Base-by-base conservation (phyloP, 2,113 vertebrate genomes). In the Taxidea taxus region DNA sequence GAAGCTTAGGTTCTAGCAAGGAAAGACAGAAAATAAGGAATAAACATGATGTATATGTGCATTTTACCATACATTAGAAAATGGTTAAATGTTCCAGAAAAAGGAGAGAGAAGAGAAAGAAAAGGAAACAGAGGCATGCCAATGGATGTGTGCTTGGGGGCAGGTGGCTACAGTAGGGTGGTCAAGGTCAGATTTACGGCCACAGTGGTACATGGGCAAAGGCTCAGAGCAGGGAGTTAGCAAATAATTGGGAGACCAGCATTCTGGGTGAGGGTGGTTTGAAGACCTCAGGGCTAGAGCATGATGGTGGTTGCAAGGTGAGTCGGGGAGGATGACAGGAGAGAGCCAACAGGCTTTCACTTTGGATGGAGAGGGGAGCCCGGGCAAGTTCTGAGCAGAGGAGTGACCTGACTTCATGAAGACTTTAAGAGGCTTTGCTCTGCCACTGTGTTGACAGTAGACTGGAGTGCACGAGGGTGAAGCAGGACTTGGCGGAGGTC, bases 311-410 rank as follows among this genome's bases (percentile, higher is more conserved):
- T 58, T 58, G 23, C 62, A 16, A 31, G 37, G 74, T 7, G 15
- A 37, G n/a, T 54, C n/a, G 60, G 29, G 34, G n/a, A 16, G 62
- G 42, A 7, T 11, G 12, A 6, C 3, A 20, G 7, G 21, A 34
- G 8, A 12, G 9, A 6, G 6, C 54, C 49, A 11, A 23, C 2
- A 0, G 42, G 1, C 25, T 37, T 7, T 23, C 6, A 25, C 51
- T 83, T 37, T 13, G 23, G 16, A 29, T 15, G 21, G 12, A 34
- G 60, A n/a, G 29, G 15, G 51, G 51, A 89, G 29, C 18, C 23
- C 2, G 0, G 1, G 14, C 8, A 21, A 44, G 4, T 34, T 80
- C 87, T 44, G 47, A 31, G 34, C 23, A 68, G 74, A 51, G 20
- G 27, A 39, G 56, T 6, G 39, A 34, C 4, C n/a, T 44, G 44